Base-by-base conservation (phyloP, 2,113 vertebrate species). In the Crotalus helleri region DNA sequence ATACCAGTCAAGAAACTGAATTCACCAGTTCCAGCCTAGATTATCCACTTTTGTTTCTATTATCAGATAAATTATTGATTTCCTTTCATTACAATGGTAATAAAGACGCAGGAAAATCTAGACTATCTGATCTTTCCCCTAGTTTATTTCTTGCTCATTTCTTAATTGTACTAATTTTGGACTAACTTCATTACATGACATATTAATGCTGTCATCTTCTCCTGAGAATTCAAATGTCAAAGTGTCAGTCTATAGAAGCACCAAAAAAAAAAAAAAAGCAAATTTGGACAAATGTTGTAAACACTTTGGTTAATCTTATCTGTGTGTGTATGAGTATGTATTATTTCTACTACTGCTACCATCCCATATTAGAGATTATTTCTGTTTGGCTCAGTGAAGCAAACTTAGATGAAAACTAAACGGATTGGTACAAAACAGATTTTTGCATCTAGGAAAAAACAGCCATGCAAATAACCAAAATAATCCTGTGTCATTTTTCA, bases 11-110 rank as follows among this genome's bases (percentile, higher is more conserved):
- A n/a, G 0, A 1, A 90, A 89, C 0, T 0, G 46, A 58, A 11
- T 24, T 54, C 0, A 0, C 39, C 24, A 12, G 1, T 26, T 10
- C 1, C 26, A 0, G 0, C 1, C 23, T 15, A 1, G 17, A 85
- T 12, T 59, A 2, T 26, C 0, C 0, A 0, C 0, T 4, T 7
- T 58, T 2, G 2, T 0, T 46, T 4, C 3, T 0, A 0, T 13
- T 46, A 17, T 59, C 13, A 74, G 59, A 88, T 53, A 39, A 29
- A 69, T 54, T 88, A 69, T 61, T 88, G n/a, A 15, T 88, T 88
- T 74, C 64, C 11, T 59, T 21, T 11, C 1, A 85, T 0, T 2
- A 0, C 1, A 13, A 0, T 29, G 15, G 3, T 0, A 0, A 12
- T 51, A 55, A 8, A 11, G 33, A 11, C 39, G 51, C 24, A 46